phyloP scores from a whole-genome alignment of 2,888 invertebrate species.

The Oligia strigilis region DNA sequence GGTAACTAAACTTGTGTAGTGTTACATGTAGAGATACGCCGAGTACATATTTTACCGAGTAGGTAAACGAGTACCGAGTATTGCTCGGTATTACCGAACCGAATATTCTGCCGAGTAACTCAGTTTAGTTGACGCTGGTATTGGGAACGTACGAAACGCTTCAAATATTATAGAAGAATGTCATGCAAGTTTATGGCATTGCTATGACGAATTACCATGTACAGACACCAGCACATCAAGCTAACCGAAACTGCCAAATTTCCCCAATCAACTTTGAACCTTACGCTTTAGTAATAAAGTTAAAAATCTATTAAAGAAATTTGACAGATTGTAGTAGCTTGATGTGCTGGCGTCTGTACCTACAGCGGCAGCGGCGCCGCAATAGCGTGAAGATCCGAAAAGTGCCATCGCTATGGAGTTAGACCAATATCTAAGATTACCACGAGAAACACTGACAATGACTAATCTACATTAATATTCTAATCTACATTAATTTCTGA shows the following conservation, averaged over 20 bases:
- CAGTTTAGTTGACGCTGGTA: too few species aligned
- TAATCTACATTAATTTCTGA: not conserved
- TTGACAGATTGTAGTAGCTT: too few species aligned
- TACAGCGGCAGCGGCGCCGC: not conserved
- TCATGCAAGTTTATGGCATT: not conserved
- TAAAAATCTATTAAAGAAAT: too few species aligned
- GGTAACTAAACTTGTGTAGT: constrained; percentile 38
- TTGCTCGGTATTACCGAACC: not conserved
- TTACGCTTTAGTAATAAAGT: too few species aligned
- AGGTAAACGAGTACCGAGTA: not conserved
- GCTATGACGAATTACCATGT: not conserved
- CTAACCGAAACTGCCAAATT: too few species aligned
- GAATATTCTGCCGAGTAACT: not conserved
- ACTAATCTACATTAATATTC: not conserved
- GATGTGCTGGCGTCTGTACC: too few species aligned
- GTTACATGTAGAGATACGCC: constrained; percentile 1
- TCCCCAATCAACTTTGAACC: too few species aligned
- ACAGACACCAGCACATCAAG: not conserved
- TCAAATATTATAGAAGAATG: not conserved
- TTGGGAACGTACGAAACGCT: not conserved
- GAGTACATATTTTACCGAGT: not conserved
- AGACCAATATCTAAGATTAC: not conserved
- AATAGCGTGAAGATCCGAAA: not conserved
- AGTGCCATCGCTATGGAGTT: not conserved
- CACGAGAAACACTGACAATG: not conserved